Evolutionary conservation across 2,113 vertebrate species (phyloP).

Genomic region (Delphinus delphis): DNA sequence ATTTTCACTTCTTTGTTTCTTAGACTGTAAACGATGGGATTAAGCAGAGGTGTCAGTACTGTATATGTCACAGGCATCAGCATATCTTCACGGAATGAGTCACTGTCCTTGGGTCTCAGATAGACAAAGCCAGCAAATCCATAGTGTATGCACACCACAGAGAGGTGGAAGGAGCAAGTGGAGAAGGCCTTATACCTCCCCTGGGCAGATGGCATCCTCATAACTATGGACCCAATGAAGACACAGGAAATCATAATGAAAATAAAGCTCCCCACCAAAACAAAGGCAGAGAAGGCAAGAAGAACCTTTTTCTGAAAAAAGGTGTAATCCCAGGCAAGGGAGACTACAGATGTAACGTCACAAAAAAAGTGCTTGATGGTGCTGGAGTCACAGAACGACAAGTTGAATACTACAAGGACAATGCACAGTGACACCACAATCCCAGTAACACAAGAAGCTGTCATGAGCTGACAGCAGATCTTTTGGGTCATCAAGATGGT

Average conservation of each 20-base stretch:
- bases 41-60: constrained; percentile 71
- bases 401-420: constrained; percentile 22
- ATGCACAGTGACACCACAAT: constrained; percentile 40
- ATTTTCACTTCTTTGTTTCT: constrained; percentile 68
- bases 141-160: constrained; percentile 62
- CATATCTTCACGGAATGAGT: constrained; percentile 30
- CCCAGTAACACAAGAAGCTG: constrained; percentile 36
- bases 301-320: background rate
- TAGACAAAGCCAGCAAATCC: constrained; percentile 61
- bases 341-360: constrained; percentile 36
- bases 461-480: constrained; percentile 25
- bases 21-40: constrained; percentile 72
- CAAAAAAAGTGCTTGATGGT: constrained; percentile 55
- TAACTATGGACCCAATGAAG: constrained; percentile 41
- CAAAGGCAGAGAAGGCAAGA: constrained; percentile 33
- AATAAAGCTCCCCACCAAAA: constrained; percentile 52
- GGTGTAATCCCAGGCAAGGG: constrained; percentile 58
- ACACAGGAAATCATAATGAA: constrained; percentile 62
- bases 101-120: constrained; percentile 39
- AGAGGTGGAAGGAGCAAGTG: constrained; percentile 56
- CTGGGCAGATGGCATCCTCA: constrained; percentile 45
- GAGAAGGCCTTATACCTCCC: constrained; percentile 56
- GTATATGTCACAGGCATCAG: constrained; percentile 67
- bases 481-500: constrained; percentile 38
- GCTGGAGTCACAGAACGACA: constrained; percentile 52